Evolutionary conservation across 2,113 vertebrate genomes (phyloP), one percentile per base, ranked within the genome.

Genomic region (Oncorhynchus nerka): DNA sequence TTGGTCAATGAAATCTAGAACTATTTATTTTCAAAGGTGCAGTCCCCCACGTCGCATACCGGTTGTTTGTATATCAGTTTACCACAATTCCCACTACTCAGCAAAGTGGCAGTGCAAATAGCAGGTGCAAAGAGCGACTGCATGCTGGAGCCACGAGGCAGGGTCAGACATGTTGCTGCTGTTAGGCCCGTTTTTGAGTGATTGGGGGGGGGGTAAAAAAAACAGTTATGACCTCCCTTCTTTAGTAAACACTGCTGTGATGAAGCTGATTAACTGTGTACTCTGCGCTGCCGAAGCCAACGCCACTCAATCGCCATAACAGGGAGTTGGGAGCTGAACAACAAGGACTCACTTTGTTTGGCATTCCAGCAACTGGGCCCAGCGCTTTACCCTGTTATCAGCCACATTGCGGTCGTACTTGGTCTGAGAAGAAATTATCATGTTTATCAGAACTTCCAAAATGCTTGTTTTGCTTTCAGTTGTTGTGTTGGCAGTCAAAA

Each of bases 81-180:
- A 32, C 62, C 75, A 74, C 39, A 80, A 65, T 79, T 69, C 69
- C 8, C 51, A 55, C 45, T 69, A 48, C 68, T 74, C 74, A 65
- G 24, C 77, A 74, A 16, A 66, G 79, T 71, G 39, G 15, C 69
- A 61, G 72, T 61, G 73, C 51, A 79, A 84, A 83, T 74, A 82
- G 78, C 86, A 90, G 86, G 85, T 87, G 87, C 78, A 19, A 20
- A 79, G 73, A 83, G 59, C 4, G 19, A 57, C 55, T 5, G 4
- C 55, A 57, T 28, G 70, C n/a, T 16, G 2, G 1, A 15, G 13
- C 19, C 70, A 70, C 74, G 8, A 75, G 24, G 66, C 75, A 77
- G 71, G 78, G 59, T 83, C 79, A 81, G 65, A 66, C 30, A 32
- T 28, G 65, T 59, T 48, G 34, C 20, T 72, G 73, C 66, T 68